Evolutionary conservation across 2,113 vertebrate genomes (phyloP).

Genomic region (Labeo rohita): DNA sequence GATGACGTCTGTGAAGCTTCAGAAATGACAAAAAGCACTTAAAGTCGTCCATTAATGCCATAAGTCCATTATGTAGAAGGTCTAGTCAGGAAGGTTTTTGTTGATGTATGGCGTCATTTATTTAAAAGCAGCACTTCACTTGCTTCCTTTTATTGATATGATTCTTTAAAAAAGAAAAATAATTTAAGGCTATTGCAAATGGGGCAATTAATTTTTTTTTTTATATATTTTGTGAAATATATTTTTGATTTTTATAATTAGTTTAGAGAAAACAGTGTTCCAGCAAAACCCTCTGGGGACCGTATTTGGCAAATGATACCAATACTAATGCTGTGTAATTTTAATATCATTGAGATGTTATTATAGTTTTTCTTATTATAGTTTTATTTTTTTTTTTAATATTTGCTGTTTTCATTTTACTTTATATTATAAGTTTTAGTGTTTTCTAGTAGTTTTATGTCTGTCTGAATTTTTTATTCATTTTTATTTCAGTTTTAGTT

Average conservation of each 20-base stretch:
- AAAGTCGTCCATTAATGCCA: neutral
- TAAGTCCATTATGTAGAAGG: constrained; percentile 3
- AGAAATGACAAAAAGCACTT: constrained; percentile 28
- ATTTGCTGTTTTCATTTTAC: neutral
- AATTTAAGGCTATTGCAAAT: constrained; percentile 39
- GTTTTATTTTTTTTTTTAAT: too few species aligned
- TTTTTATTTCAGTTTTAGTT: too few species aligned
- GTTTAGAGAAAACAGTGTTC: neutral
- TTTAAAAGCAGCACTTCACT: constrained; percentile 8
- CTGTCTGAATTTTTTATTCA: too few species aligned
- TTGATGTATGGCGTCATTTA: neutral
- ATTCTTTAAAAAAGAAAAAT: constrained; percentile 12
- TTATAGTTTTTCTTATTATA: too few species aligned
- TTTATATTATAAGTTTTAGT: too few species aligned
- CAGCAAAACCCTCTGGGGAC: neutral
- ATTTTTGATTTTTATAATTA: neutral
- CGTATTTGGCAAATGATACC: neutral
- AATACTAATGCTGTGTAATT: neutral
- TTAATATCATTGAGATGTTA: neutral
- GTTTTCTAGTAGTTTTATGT: neutral
- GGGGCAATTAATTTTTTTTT: neutral
- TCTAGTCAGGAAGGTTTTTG: constrained; percentile 3
- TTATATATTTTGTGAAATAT: neutral
- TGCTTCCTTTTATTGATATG: constrained; percentile 5
- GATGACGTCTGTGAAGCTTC: neutral